Conservation (phyloP, 1,140 invertebrate genomes). For the Scaptodrosophila lebanonensis region DNA sequence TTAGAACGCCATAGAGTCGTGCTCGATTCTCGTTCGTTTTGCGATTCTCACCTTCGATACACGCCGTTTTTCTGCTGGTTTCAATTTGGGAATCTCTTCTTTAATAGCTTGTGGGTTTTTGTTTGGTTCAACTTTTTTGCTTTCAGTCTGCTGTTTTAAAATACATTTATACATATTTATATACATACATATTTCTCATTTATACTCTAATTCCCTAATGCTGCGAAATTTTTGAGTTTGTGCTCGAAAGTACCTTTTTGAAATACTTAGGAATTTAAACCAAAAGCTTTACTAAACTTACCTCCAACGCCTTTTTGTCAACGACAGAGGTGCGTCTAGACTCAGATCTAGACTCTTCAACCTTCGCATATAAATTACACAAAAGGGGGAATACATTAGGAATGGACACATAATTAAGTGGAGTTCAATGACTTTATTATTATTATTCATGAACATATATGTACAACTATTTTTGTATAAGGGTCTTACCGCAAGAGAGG, state of each 20-base stretch:
- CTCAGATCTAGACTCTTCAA: constrained; percentile 80
- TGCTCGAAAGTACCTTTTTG: too few relatives aligned
- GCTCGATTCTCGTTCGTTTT: constrained; percentile 7
- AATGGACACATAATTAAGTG: background rate
- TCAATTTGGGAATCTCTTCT: constrained; percentile 71
- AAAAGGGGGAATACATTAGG: background rate
- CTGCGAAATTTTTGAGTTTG: too few relatives aligned
- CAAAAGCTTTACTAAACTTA: constrained; percentile 53
- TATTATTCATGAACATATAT: background rate
- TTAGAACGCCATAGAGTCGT: background rate
- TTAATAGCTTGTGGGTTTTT: constrained; percentile 54
- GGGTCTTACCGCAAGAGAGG: constrained; percentile 60
- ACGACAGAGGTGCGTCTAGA: constrained; percentile 82
- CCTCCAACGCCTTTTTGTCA: constrained; percentile 81
- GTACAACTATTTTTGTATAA: background rate
- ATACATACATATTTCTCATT: background rate
- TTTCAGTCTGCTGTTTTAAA: constrained; percentile 44
- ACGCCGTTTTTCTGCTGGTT: constrained; percentile 47
- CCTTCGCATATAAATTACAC: constrained; percentile 24
- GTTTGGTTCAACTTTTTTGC: constrained; percentile 53
- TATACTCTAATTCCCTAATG: constrained; percentile 2
- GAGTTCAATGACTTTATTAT: too few relatives aligned
- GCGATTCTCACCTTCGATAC: constrained; percentile 57
- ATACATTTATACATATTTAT: constrained; percentile 9
- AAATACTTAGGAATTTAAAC: too few relatives aligned